A percentile compares a stretch with the other conserved stretches of the same genome.
Evolutionary conservation across 64 coral and sea anemone genomes (phyloP).

Genomic region (Actinia tenebrosa): DNA sequence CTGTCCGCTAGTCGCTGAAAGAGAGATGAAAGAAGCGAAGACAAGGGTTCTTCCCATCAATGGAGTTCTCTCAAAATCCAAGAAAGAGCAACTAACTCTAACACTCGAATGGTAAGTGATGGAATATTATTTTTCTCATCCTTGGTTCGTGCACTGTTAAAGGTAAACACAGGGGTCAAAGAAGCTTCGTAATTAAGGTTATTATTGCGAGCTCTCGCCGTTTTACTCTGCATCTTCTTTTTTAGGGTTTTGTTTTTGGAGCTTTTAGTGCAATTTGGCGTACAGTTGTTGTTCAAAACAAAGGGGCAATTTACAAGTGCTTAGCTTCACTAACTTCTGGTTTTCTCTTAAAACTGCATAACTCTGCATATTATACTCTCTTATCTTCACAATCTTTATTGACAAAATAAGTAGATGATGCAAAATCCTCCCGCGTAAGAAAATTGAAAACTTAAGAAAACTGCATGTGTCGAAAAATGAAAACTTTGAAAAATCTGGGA

Average conservation of each 20-base stretch:
- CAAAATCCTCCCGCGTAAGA: neutral
- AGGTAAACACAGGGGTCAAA: neutral
- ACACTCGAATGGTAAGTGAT: constrained; percentile 41
- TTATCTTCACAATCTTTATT: constrained; percentile 9
- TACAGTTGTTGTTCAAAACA: constrained; percentile 2
- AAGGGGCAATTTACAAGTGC: neutral
- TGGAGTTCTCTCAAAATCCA: constrained; percentile 37
- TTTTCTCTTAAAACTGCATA: neutral
- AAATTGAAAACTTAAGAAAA: neutral
- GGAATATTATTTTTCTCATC: neutral
- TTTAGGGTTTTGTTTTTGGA: neutral
- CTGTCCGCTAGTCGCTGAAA: constrained; percentile 23
- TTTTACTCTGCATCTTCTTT: neutral
- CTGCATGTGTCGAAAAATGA: neutral
- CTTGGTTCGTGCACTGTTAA: neutral
- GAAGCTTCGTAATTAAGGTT: constrained; percentile 34
- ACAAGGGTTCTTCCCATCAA: neutral
- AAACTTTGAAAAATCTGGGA: neutral
- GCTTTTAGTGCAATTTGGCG: neutral
- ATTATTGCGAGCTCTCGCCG: neutral
- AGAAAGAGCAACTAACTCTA: constrained; percentile 61
- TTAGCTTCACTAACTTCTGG: neutral
- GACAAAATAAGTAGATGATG: neutral
- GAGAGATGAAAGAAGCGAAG: constrained; percentile 36
- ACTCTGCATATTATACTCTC: neutral